These are phyloP conservation scores for Sarcophaga subvicina DNA, from an alignment of 2,888 invertebrate species.

Conservation along the genomic window DNA sequence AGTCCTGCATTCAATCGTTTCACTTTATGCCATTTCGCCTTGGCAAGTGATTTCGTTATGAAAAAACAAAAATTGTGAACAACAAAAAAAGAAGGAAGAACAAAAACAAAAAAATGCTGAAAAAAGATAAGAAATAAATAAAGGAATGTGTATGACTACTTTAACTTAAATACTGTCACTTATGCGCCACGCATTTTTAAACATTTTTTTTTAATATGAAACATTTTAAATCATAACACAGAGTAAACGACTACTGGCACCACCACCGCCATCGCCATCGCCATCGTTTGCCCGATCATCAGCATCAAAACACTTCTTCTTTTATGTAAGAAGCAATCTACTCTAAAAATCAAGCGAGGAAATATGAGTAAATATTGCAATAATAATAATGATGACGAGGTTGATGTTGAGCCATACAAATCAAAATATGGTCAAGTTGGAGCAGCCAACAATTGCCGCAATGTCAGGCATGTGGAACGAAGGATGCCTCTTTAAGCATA, in stretches of 20 bases:
- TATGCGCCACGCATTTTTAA: conserved; percentile 70
- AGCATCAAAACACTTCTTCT: conserved; percentile 7
- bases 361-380: conserved; percentile 54
- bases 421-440: background rate
- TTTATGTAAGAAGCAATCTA: conserved; percentile 34
- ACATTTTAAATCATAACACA: conserved; percentile 68
- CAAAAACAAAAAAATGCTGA: conserved; percentile 7
- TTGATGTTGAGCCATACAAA: background rate
- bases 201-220: conserved; percentile 64
- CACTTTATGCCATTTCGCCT: conserved; percentile 37
- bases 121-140: conserved; percentile 57
- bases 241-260: conserved; percentile 10
- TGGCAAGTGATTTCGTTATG: conserved; percentile 31
- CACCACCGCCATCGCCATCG: background rate
- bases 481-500: conserved; percentile 57
- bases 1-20: background rate
- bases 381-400: conserved; percentile 47
- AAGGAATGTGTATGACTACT: conserved; percentile 69
- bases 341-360: conserved; percentile 50
- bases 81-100: conserved; percentile 20
- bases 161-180: conserved; percentile 70
- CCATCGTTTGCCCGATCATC: background rate
- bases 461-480: conserved; percentile 68
- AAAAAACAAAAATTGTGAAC: background rate
- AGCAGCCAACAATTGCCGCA: conserved; percentile 46